Evolutionary conservation across 2,113 vertebrate species (phyloP), one percentile per base, ranked within the genome.

Genomic region (Callospermophilus lateralis): DNA sequence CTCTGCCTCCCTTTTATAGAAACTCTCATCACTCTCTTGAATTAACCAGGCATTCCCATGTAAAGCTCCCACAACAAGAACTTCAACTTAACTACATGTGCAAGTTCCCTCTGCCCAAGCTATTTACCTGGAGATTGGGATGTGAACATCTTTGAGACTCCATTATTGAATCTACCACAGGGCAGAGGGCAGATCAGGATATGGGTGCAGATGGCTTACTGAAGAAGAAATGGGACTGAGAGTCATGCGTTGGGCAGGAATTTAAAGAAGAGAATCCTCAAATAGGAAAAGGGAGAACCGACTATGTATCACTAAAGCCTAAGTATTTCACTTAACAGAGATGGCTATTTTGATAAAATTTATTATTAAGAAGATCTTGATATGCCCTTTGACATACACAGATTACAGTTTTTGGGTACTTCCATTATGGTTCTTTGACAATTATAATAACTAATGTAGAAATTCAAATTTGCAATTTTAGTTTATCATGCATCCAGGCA

Each of bases 401-500:
- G 78, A 95, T 78, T 85, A 70, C 51, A 7, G 4, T n/a, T 34
- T 96, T 94, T 37, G 58, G 3, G 39, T 34, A 17, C 5, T 48
- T 92, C 67, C 0, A 72, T 94, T 90, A 65, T 92, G 4, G 79
- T 95, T 72, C 51, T 0, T 2, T 89, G 22, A 3, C 79, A 96
- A 97, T 87, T 97, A 32, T 0, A 89, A 67, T 90, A 94, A 67
- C 65, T 70, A 73, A 86, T 30, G 20, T 93, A 28, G 13, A 17
- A 22, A 45, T 89, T 26, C 5, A 61, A 63, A 28, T 74, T 97
- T 98, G 93, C 92, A 93, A 65, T 93, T 58, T 45, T 45, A 70
- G 20, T 96, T 84, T 80, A 55, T 88, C 68, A 84, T n/a, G 12
- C 51, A 96, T n/a, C 73, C 90, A 74, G 86, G 45, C n/a, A 51